Percentiles rank a stretch among this genome's conserved stretches.
phyloP scores from a whole-genome alignment of 2,797 vertebrate genomes.

The Coendou prehensilis region DNA sequence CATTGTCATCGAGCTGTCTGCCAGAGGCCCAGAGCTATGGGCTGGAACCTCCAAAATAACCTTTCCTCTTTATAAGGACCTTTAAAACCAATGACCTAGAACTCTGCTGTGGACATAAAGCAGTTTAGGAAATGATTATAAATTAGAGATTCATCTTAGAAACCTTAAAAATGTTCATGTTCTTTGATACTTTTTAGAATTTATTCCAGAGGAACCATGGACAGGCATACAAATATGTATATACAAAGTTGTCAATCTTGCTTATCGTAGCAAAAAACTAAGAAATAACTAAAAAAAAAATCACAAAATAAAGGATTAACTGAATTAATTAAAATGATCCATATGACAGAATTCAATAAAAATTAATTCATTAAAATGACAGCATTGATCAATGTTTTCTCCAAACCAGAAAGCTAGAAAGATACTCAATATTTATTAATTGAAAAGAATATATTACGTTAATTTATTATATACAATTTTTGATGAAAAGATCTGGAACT shows the following conservation, averaged over 20 bases:
- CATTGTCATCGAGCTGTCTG: not conserved
- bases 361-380: not conserved
- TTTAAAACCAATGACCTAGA: not conserved
- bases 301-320: constrained; percentile 4
- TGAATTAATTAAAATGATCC: not conserved
- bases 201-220: not conserved
- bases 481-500: constrained; percentile 4
- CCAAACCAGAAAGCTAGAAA: constrained; percentile 20
- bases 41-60: not conserved
- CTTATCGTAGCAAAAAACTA: not conserved
- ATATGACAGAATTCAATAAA: constrained; percentile 36
- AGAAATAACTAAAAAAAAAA: constrained; percentile 14
- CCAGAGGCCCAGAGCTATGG: not conserved
- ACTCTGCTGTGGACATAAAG: not conserved
- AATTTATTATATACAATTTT: constrained; percentile 23
- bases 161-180: not conserved
- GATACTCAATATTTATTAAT: not conserved
- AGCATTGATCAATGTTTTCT: not conserved
- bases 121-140: not conserved
- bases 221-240: not conserved
- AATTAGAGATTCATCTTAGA: not conserved
- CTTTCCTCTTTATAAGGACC: not conserved
- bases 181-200: constrained; percentile 22
- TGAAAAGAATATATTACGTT: not conserved
- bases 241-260: not conserved